Conservation (phyloP, 2,888 invertebrate genomes). For the Neuroscelio doddi region DNA sequence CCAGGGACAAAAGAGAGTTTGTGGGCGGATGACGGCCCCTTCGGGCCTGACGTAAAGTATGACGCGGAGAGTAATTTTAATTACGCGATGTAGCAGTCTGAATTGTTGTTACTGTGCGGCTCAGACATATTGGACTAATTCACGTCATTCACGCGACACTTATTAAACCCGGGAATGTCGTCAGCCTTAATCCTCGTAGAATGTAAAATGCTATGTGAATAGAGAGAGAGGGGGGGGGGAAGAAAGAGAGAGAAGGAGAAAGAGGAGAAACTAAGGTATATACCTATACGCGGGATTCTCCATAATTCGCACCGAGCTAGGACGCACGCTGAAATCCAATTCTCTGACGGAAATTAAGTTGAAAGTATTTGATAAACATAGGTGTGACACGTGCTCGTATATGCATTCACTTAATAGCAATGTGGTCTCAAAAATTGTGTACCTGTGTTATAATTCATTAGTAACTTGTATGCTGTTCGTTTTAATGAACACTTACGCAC, state of each 20-base stretch:
- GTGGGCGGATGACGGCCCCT: neutral
- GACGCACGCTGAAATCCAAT: neutral
- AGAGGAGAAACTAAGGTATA: constrained; percentile 7
- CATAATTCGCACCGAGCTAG: neutral
- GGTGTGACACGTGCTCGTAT: neutral
- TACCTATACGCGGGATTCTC: neutral
- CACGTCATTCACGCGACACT: constrained; percentile 66
- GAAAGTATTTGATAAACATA: constrained; percentile 5
- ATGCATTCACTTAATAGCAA: neutral
- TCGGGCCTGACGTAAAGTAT: constrained; percentile 52
- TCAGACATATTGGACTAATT: constrained; percentile 67
- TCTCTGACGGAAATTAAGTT: constrained; percentile 6
- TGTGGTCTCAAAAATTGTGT: neutral
- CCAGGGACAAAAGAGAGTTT: constrained; percentile 8
- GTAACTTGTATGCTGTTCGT: neutral
- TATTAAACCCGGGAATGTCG: constrained; percentile 67
- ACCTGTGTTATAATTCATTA: neutral
- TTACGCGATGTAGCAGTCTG: constrained; percentile 62
- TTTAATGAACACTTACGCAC: no score
- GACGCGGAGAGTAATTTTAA: constrained; percentile 66
- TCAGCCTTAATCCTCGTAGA: constrained; percentile 59
- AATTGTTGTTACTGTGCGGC: constrained; percentile 61
- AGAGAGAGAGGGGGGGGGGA: constrained; percentile 2
- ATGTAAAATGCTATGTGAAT: constrained; percentile 42
- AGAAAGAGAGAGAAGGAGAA: constrained; percentile 6